These are phyloP conservation scores for Pogoniulus pusillus DNA, from an alignment of 2,797 vertebrate species.

Conservation along the genomic window DNA sequence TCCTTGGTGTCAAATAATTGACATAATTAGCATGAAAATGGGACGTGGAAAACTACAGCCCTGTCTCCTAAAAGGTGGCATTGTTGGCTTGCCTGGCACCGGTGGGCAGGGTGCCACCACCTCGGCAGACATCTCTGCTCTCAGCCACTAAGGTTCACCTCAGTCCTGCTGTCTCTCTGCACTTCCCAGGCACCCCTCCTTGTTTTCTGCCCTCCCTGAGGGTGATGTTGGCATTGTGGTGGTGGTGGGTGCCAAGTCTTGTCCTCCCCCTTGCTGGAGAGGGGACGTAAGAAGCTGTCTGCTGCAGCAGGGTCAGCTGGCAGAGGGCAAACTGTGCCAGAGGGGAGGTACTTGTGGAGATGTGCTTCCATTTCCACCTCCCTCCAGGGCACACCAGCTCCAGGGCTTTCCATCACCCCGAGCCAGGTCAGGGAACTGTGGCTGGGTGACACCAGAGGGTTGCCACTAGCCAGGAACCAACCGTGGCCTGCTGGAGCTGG, in stretches of 20 bases:
- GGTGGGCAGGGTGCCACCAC: not conserved
- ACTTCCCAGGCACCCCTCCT: accelerated
- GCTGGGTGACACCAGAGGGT: not conserved
- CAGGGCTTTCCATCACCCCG: not conserved
- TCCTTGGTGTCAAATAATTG: not conserved
- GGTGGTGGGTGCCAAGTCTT: too few relatives aligned
- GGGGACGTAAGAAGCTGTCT: too few relatives aligned
- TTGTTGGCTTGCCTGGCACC: not conserved
- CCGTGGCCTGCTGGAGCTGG: not conserved
- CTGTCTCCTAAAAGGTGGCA: not conserved
- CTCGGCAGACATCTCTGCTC: not conserved
- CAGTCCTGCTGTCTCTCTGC: not conserved
- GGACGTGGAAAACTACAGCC: not conserved
- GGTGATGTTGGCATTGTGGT: accelerated
- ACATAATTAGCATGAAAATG: not conserved
- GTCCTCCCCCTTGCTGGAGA: too few relatives aligned
- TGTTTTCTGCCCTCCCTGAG: not conserved
- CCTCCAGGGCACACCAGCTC: not conserved
- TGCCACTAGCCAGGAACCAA: not conserved
- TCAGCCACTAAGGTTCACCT: not conserved
- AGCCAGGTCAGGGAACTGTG: not conserved
- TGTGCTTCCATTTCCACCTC: not conserved
- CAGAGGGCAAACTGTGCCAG: not conserved
- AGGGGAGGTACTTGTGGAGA: not conserved
- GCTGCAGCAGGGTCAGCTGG: too few relatives aligned